Conservation (phyloP, 2,113 vertebrate species). For the Solea solea region DNA sequence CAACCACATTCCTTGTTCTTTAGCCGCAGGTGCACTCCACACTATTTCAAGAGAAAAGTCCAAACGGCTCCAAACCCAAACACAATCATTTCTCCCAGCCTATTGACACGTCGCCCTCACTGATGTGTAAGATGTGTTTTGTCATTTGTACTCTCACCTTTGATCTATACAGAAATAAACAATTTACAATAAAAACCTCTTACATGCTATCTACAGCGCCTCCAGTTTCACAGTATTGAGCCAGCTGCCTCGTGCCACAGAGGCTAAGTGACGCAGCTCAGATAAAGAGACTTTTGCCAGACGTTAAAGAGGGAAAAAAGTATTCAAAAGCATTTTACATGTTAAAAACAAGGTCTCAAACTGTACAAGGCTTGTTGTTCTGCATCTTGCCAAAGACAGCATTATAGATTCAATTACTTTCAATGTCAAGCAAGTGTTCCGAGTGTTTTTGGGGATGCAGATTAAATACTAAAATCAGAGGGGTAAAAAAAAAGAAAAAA, state of each 20-base stretch:
- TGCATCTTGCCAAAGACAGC: conserved; percentile 72
- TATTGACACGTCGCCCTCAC: conserved; percentile 58
- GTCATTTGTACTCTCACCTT: conserved; percentile 71
- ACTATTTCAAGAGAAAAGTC: conserved; percentile 25
- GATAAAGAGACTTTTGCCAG: conserved; percentile 75
- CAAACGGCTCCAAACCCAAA: conserved; percentile 40
- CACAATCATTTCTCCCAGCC: conserved; percentile 45
- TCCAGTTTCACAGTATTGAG: conserved; percentile 85
- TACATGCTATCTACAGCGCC: conserved; percentile 81
- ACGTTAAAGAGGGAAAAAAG: conserved; percentile 51
- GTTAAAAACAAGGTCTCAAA: conserved; percentile 78
- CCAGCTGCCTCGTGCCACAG: conserved; percentile 65
- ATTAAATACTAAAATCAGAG: conserved; percentile 60
- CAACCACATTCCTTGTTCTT: conserved; percentile 47
- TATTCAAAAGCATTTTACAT: conserved; percentile 77
- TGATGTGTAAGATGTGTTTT: conserved; percentile 60
- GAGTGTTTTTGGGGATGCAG: conserved; percentile 61
- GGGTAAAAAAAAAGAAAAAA: conserved; percentile 27
- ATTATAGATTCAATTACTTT: conserved; percentile 64
- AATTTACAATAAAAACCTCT: conserved; percentile 79
- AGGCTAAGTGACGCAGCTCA: conserved; percentile 64
- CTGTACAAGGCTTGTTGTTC: conserved; percentile 79
- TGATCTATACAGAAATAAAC: conserved; percentile 81
- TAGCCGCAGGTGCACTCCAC: conserved; percentile 38
- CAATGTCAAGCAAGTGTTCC: conserved; percentile 62